Evolutionary conservation across 37 sponge, comb jelly and placozoan species (phyloP).

Genomic region (Geodia barretti): DNA sequence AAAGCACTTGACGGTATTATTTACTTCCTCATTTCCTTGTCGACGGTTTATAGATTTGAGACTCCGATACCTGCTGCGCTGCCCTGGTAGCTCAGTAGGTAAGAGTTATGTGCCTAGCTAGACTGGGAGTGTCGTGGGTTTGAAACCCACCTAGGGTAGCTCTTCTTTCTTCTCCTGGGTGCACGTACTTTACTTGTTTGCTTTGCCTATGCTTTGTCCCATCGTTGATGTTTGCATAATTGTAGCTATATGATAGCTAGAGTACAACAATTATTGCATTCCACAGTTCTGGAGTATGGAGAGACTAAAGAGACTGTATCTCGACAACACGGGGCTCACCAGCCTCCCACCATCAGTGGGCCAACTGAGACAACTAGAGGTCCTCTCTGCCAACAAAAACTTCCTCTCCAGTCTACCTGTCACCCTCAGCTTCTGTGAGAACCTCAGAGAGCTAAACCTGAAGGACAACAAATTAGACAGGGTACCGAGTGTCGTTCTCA

Average conservation of each 20-base stretch:
- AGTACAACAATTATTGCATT: not conserved
- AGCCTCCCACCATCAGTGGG: conserved; percentile 64
- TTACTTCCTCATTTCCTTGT: too few species aligned
- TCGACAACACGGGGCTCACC: conserved; percentile 33
- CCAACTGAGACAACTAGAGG: conserved; percentile 55
- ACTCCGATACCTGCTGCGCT: too few species aligned
- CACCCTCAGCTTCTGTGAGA: conserved; percentile 63
- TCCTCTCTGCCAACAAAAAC: conserved; percentile 50
- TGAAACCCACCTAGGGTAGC: too few species aligned
- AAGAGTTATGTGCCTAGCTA: too few species aligned
- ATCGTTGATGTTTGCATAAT: not conserved
- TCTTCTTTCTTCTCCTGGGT: too few species aligned
- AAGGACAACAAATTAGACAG: conserved; percentile 19
- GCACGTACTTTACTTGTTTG: too few species aligned
- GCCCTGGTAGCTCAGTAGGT: too few species aligned
- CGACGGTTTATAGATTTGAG: too few species aligned
- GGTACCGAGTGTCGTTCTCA: conserved; percentile 45
- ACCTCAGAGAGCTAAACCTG: conserved; percentile 35
- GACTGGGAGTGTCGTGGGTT: too few species aligned
- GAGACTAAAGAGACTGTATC: conserved; percentile 46
- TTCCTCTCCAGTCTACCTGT: conserved; percentile 48
- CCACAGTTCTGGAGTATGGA: conserved; percentile 63
- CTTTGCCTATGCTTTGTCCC: too few species aligned
- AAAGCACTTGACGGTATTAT: conserved; percentile 45
- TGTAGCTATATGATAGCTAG: not conserved